phyloP scores from a whole-genome alignment of 2,113 vertebrate genomes.

The Gobiocypris rarus region DNA sequence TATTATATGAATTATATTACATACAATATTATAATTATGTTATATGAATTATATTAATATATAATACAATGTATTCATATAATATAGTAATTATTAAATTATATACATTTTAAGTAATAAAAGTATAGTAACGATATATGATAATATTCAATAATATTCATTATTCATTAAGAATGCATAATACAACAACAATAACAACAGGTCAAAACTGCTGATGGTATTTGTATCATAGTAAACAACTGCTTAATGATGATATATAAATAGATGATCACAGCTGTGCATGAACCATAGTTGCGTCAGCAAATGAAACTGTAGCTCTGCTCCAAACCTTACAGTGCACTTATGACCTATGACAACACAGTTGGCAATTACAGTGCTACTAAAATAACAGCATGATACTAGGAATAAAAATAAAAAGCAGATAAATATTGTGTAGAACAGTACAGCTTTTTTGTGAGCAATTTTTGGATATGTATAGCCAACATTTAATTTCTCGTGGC shows the following conservation, averaged over 20 bases:
- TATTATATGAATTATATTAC: background rate
- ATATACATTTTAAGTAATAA: background rate
- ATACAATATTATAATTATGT: background rate
- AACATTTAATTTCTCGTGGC: background rate
- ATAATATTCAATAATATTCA: too few relatives aligned
- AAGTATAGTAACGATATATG: too few relatives aligned
- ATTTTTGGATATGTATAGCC: too few relatives aligned
- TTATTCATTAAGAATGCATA: too few relatives aligned
- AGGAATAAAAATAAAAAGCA: too few relatives aligned
- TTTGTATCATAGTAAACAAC: conserved; percentile 26
- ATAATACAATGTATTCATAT: background rate
- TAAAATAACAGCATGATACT: background rate
- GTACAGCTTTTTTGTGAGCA: too few relatives aligned
- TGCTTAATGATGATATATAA: conserved; percentile 18
- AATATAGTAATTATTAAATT: background rate
- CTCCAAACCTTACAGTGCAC: background rate
- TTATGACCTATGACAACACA: background rate
- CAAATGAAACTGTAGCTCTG: background rate
- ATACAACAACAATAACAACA: background rate
- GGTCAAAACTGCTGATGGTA: background rate
- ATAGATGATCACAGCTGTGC: background rate
- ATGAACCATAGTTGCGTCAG: background rate
- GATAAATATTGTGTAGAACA: too few relatives aligned
- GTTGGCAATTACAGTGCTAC: background rate
- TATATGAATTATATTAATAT: too few relatives aligned